Evolutionary conservation across 1,140 invertebrate species (phyloP).

Genomic region (Aphaenogaster rudis): DNA sequence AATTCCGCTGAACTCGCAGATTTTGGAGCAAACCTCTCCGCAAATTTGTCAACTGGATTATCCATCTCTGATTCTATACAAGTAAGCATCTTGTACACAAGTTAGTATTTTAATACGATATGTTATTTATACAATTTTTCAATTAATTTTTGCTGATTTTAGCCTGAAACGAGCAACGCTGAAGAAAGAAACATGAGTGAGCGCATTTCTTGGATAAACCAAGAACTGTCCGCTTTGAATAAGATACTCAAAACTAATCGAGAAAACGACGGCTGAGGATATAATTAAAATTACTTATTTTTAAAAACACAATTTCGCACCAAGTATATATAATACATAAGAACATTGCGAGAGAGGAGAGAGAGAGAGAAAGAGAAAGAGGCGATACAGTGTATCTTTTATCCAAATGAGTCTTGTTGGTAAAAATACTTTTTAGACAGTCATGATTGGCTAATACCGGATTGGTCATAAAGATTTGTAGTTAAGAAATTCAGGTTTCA

Average conservation of each 20-base stretch:
- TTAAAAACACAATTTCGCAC: not conserved
- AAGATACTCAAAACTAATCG: constrained; percentile 79
- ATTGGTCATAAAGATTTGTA: constrained; percentile 1
- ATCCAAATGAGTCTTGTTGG: not conserved
- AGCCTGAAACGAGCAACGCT: constrained; percentile 37
- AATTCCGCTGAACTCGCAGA: constrained; percentile 72
- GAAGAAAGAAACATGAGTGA: constrained; percentile 84
- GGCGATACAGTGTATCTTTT: not conserved
- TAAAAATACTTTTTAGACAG: not conserved
- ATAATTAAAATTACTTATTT: not conserved
- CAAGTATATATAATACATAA: not conserved
- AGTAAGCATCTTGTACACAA: constrained; percentile 48
- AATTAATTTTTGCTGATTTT: constrained; percentile 32
- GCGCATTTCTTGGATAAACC: constrained; percentile 74
- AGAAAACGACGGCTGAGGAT: constrained; percentile 69
- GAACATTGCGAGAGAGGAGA: not conserved
- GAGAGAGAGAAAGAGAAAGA: not conserved
- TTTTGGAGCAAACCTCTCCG: constrained; percentile 73
- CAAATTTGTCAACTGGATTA: constrained; percentile 76
- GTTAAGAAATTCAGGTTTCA: not conserved
- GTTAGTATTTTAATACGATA: not conserved
- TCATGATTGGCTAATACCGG: not conserved
- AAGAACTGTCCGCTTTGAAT: constrained; percentile 83
- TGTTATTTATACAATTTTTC: not conserved
- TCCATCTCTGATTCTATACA: constrained; percentile 73